Evolutionary conservation across 2,797 vertebrate species (phyloP), one percentile per base, ranked within the genome.

Genomic region (Myotis findleyi): DNA sequence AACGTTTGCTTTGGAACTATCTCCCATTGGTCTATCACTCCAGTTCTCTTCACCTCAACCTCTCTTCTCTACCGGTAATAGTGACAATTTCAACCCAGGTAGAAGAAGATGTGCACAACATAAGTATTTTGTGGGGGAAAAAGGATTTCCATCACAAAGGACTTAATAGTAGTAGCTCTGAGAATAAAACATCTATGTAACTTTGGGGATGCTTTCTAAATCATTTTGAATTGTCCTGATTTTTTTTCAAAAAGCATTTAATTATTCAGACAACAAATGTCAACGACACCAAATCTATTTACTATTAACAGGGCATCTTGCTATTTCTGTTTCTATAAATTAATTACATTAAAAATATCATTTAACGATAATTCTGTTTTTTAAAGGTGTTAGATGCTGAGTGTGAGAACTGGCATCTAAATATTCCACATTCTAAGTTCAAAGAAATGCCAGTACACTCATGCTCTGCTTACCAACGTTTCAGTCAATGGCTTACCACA

Each of bases 141-240:
- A 92, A 88, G 38, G 41, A 72, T 81, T 95, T 95, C 85, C 7
- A 87, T n/a, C 44, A 90, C 20, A n/a, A 36, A 75, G 55, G 20
- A 71, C 8, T 88, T 68, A 51, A 80, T 8, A 23, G 7, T 23
- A 88, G 77, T 94, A 53, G 85, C 36, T 80, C 27, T 33, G 11
- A 95, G 72, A 94, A 86, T 73, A 94, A 94, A 90, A 83, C 3
- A 10, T 64, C 47, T 64, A 20, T 83, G 36, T 88, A 25, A 57
- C 18, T 81, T 95, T 51, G 44, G 12, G 44, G 16, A 38, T 87
- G 7, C 36, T 59, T 89, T 88, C 76, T 72, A 55, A 90, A 95
- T 86, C 23, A 64, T 62, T 87, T 69, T 88, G 4, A 94, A 88
- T 82, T 94, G 8, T 20, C 73, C 51, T 85, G 51, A 62, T 92